These are phyloP conservation scores for Aphaenogaster floridana DNA, from an alignment of 1,140 invertebrate species.

Conservation along the genomic window DNA sequence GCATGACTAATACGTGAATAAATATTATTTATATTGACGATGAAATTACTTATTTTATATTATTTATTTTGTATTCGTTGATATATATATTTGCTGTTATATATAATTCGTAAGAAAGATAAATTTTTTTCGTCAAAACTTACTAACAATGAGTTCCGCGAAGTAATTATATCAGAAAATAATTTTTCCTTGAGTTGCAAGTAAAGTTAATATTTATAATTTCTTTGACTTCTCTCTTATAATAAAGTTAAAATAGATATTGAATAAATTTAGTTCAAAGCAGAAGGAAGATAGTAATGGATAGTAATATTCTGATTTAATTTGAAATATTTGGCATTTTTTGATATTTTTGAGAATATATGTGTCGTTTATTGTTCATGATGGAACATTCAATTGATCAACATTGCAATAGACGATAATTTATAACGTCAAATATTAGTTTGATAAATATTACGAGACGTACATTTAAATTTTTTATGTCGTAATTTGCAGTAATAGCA, in stretches of 20 bases:
- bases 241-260: not conserved
- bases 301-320: not conserved
- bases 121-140: not conserved
- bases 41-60: not conserved
- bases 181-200: not conserved
- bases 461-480: not conserved
- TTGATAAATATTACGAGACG: not conserved
- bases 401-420: not conserved
- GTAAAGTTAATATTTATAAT: not conserved
- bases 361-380: not conserved
- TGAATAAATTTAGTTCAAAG: not conserved
- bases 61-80: not conserved
- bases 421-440: not conserved
- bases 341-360: not conserved
- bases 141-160: not conserved
- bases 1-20: not conserved
- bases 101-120: not conserved
- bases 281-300: not conserved
- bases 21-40: not conserved
- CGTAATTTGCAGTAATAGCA: not conserved
- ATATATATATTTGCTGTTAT: not conserved
- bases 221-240: not conserved
- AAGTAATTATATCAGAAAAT: constrained; percentile 14
- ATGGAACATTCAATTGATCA: not conserved
- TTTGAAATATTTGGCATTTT: not conserved